Evolutionary conservation across 1,140 invertebrate species (phyloP).

Genomic region (Contarinia nasturtii): DNA sequence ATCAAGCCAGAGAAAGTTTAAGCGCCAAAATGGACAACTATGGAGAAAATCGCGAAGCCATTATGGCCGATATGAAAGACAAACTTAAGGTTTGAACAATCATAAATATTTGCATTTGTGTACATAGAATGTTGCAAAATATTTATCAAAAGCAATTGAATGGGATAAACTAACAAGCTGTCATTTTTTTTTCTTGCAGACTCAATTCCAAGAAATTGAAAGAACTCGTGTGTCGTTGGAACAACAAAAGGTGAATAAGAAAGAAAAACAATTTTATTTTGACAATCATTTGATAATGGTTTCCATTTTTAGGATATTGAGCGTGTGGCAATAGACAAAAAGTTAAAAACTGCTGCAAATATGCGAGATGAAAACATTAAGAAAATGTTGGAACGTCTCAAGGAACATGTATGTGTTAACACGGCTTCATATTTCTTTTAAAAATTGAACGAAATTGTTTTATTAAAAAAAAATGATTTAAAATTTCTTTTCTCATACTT

Average conservation of each 20-base stretch:
- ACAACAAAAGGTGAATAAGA: constrained; percentile 63
- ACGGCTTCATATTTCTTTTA: constrained; percentile 3
- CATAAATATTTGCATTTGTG: not conserved
- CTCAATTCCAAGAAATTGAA: constrained; percentile 62
- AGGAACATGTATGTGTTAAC: constrained; percentile 61
- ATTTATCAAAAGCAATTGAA: not conserved
- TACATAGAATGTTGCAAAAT: not conserved
- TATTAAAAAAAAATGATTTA: not conserved
- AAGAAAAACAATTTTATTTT: too few species aligned
- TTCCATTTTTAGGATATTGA: too few species aligned
- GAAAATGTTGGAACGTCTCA: constrained; percentile 70
- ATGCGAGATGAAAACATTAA: constrained; percentile 74
- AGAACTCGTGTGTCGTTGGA: constrained; percentile 62
- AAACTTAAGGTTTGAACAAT: constrained; percentile 58
- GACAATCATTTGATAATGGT: too few species aligned
- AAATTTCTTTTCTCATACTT: not conserved
- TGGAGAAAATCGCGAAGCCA: constrained; percentile 71
- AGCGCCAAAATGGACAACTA: constrained; percentile 78
- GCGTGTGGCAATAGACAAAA: constrained; percentile 62
- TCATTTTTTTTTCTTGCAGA: constrained; percentile 13
- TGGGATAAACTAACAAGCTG: not conserved
- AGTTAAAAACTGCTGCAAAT: constrained; percentile 59
- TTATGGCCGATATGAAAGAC: constrained; percentile 67
- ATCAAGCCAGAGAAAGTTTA: constrained; percentile 63
- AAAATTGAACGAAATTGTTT: not conserved